Conservation (phyloP, 2,113 vertebrate species). For the Actenoides lindsayi region DNA sequence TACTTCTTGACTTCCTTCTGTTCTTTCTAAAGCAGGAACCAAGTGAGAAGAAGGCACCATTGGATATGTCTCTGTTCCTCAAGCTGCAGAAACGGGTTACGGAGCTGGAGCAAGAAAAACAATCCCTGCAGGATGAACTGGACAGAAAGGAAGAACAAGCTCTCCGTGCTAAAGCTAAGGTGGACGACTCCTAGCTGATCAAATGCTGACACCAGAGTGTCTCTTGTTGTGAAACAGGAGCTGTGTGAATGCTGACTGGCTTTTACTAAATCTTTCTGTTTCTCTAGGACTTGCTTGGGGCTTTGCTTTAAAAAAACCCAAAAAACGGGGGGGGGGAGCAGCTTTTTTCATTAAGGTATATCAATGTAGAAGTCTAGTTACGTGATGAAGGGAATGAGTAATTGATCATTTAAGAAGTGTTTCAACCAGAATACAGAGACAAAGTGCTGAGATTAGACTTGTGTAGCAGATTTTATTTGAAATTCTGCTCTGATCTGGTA, state of each 20-base stretch:
- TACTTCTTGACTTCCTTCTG: not conserved
- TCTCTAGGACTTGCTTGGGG: not conserved
- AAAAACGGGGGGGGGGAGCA: no score
- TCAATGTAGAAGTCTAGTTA: not conserved
- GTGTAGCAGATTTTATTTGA: not conserved
- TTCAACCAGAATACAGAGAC: not conserved
- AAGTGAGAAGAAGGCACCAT: constrained; percentile 83
- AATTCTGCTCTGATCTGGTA: not conserved
- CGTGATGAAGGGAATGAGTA: not conserved
- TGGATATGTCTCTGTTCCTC: constrained; percentile 96
- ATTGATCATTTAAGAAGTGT: not conserved
- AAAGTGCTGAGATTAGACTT: not conserved
- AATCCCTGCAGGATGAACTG: constrained; percentile 91
- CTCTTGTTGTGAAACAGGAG: not conserved
- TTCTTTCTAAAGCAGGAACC: constrained; percentile 80
- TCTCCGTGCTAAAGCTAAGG: constrained; percentile 90
- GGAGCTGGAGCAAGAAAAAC: constrained; percentile 96
- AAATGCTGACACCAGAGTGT: not conserved
- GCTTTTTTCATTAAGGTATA: not conserved
- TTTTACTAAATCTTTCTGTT: not conserved
- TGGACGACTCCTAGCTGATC: constrained; percentile 49
- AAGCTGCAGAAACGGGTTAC: constrained; percentile 97
- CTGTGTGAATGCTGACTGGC: constrained; percentile 15
- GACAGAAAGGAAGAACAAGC: constrained; percentile 94
- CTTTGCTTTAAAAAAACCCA: no score